Evolutionary conservation across 1,140 invertebrate species (phyloP).

Genomic region (Drosophila aff.): DNA sequence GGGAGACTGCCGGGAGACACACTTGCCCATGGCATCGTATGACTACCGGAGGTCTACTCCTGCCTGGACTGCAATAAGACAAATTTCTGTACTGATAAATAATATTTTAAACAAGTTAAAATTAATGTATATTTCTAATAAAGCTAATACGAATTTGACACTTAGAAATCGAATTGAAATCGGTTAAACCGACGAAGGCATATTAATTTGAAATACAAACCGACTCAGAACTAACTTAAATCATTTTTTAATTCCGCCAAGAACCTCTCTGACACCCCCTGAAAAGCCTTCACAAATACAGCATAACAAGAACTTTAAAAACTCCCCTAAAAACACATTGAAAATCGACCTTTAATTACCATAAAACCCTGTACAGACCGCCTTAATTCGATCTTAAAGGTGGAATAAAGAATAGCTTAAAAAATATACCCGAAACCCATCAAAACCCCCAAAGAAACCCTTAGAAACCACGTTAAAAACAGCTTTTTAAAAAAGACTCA

Average conservation of each 20-base stretch:
- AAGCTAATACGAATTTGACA: not conserved
- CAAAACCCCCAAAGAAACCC: not conserved
- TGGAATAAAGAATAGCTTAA: too few species aligned
- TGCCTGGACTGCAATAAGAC: not conserved
- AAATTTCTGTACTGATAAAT: not conserved
- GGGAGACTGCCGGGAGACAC: slow-evolving; percentile 71
- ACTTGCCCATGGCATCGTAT: slow-evolving; percentile 79
- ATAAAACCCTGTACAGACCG: too few species aligned
- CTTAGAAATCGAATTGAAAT: not conserved
- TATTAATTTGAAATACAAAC: not conserved
- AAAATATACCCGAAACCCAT: not conserved
- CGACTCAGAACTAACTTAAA: not conserved
- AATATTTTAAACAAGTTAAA: not conserved
- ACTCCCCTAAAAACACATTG: not conserved
- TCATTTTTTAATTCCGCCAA: too few species aligned
- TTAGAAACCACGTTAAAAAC: not conserved
- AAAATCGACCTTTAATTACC: too few species aligned
- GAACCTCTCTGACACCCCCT: too few species aligned
- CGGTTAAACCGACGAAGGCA: not conserved
- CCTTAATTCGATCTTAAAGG: not conserved
- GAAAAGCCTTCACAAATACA: too few species aligned
- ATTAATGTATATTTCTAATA: not conserved
- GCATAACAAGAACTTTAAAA: not conserved
- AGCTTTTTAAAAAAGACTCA: accelerated
- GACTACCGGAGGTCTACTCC: not conserved